A percentile compares a stretch with the other conserved stretches of the same genome.
These are phyloP conservation scores for Drosophila greeni DNA, from an alignment of 2,888 invertebrate genomes.

Conservation along the genomic window DNA sequence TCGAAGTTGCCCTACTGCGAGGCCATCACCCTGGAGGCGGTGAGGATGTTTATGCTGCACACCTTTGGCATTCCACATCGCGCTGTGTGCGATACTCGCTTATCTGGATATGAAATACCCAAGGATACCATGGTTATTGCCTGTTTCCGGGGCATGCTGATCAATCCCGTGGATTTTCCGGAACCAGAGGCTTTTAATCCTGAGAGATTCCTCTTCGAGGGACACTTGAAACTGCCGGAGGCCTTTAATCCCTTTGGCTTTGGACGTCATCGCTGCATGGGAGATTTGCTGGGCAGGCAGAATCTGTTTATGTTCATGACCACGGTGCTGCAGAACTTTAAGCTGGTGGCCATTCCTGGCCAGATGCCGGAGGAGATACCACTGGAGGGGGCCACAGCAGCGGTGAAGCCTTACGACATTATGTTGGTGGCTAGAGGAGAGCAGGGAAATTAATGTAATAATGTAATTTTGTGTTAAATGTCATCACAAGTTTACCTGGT, in stretches of 20 bases:
- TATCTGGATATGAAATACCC: slow-evolving; percentile 87
- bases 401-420: slow-evolving; percentile 86
- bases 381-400: slow-evolving; percentile 88
- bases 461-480: not conserved
- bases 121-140: slow-evolving; percentile 91
- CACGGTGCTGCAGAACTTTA: slow-evolving; percentile 86
- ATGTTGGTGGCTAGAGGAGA: slow-evolving; percentile 81
- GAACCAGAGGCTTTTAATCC: slow-evolving; percentile 87
- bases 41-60: slow-evolving; percentile 89
- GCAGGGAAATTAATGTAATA: not conserved
- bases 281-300: slow-evolving; percentile 86
- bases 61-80: slow-evolving; percentile 90
- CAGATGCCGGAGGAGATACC: slow-evolving; percentile 84
- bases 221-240: slow-evolving; percentile 83
- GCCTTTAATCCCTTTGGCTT: slow-evolving; percentile 88
- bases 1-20: slow-evolving; percentile 89
- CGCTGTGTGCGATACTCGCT: slow-evolving; percentile 84
- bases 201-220: slow-evolving; percentile 84
- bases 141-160: slow-evolving; percentile 86
- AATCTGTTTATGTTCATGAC: slow-evolving; percentile 89
- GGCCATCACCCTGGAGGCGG: slow-evolving; percentile 86
- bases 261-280: slow-evolving; percentile 90
- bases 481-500: not conserved
- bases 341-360: slow-evolving; percentile 83
- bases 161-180: slow-evolving; percentile 84